Percentiles rank a stretch among this genome's conserved stretches.
phyloP scores from a whole-genome alignment of 2,888 invertebrate species.

The Sphaerolaimus hirsutus region DNA sequence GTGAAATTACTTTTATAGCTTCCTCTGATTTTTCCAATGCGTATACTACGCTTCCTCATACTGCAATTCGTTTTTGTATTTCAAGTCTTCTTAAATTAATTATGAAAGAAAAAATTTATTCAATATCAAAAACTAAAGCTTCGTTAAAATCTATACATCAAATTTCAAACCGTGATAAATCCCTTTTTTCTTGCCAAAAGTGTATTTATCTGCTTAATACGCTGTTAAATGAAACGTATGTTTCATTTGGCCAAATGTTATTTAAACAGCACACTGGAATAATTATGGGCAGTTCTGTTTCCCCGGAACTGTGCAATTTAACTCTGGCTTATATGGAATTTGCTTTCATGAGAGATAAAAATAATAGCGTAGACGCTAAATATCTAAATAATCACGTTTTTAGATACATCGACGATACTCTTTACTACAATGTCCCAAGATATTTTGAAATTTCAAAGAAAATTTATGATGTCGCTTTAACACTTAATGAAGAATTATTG shows the following conservation, averaged over 20 bases:
- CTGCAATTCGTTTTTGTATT: not conserved
- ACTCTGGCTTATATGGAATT: not conserved
- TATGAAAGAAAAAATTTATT: too few species aligned
- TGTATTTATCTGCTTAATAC: too few species aligned
- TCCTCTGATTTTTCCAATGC: not conserved
- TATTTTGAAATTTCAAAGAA: too few species aligned
- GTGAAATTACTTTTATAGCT: not conserved
- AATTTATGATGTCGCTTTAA: too few species aligned
- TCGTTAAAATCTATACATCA: too few species aligned
- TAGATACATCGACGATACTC: not conserved
- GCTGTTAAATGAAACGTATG: not conserved
- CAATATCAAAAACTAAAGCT: too few species aligned
- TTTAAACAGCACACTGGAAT: not conserved
- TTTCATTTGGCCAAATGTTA: not conserved
- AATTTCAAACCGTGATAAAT: too few species aligned
- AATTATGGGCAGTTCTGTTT: not conserved
- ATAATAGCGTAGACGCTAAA: not conserved
- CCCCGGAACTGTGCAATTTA: not conserved
- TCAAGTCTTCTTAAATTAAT: not conserved
- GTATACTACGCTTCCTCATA: not conserved
- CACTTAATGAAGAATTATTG: too few species aligned
- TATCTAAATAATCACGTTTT: not conserved
- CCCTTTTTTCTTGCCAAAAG: too few species aligned
- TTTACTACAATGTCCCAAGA: too few species aligned
- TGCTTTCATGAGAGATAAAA: not conserved